These are phyloP conservation scores for Brotula barbata DNA, from an alignment of 2,797 vertebrate species.

Conservation along the genomic window DNA sequence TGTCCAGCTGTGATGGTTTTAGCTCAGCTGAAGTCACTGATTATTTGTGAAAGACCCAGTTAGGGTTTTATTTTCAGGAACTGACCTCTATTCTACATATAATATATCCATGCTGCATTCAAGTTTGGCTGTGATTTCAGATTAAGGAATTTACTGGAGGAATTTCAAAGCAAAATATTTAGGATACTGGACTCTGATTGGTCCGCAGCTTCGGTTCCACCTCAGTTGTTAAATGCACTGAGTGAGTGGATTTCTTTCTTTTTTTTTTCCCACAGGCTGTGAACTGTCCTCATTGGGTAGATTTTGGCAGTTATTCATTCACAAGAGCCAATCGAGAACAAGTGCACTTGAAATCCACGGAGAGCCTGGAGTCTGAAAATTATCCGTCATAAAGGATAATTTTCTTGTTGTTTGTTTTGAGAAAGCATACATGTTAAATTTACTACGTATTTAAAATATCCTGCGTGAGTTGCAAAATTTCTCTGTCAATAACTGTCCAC, in stretches of 20 bases:
- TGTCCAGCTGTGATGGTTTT: slow-evolving; percentile 69
- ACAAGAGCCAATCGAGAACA: neutral
- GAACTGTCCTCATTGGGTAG: too few species aligned
- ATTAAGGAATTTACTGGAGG: neutral
- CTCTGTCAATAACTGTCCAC: slow-evolving; percentile 2
- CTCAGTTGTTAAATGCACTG: too few species aligned
- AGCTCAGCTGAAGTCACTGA: slow-evolving; percentile 60
- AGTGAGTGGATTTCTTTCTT: too few species aligned
- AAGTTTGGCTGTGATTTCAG: neutral
- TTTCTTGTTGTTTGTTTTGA: neutral
- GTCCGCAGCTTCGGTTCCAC: neutral
- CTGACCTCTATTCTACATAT: slow-evolving; percentile 50
- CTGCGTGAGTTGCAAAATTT: neutral
- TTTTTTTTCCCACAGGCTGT: too few species aligned
- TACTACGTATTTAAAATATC: neutral
- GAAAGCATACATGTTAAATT: neutral
- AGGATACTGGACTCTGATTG: neutral
- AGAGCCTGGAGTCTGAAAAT: neutral
- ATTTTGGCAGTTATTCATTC: neutral
- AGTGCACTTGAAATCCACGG: neutral
- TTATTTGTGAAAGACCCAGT: slow-evolving; percentile 65
- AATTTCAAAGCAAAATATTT: neutral
- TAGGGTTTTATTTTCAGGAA: slow-evolving; percentile 37
- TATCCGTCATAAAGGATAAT: neutral
- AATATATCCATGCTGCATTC: neutral